Evolutionary conservation across 1,140 invertebrate genomes (phyloP), one percentile per base, ranked within the genome.

Genomic region (Octopus sinensis): DNA sequence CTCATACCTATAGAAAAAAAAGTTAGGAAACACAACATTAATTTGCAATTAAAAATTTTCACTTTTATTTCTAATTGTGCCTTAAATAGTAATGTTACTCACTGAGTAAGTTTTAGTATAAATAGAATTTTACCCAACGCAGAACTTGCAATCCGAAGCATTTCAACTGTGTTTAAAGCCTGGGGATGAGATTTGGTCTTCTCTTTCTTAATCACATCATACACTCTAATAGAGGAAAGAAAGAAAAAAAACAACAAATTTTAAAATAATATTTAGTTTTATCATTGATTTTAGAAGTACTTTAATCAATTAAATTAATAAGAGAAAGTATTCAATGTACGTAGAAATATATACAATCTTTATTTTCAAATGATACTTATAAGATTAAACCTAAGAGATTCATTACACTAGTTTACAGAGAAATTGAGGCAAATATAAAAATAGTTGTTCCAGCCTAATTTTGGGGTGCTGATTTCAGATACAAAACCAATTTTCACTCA

Each of bases 141-240:
- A 56, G 96, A 95, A 91, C 96, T 97, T n/a, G 96, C 97, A 0
- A 97, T 94, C 88, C 96, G 91, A 94, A 99, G 96, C 86, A 99
- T 91, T 90, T 99, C 98, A 0, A 99, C 97, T 0, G 98, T 99
- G 88, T 99, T 99, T 30, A 99, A 92, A 54, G 98, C 98, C 54
- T 94, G 91, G 1, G 98, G 98, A 79, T 96, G 92, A 13, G 93
- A 89, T 89, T 97, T 98, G 0, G 93, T 90, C 89, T 97, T 96
- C 89, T 98, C 96, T 79, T 91, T 89, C 84, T 89, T 86, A 12
- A 84, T 82, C 43, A 89, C 85, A 79, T 87, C 84, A 43, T 85
- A 77, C n/a, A 91, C 88, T 82, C 90, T 90, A 81, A 76, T 77
- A 53, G 68, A 81, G 52, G 17, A 76, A 78, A 71, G 43, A 79